Base-by-base conservation (phyloP, 1,140 invertebrate genomes). In the Drosophila aff. region DNA sequence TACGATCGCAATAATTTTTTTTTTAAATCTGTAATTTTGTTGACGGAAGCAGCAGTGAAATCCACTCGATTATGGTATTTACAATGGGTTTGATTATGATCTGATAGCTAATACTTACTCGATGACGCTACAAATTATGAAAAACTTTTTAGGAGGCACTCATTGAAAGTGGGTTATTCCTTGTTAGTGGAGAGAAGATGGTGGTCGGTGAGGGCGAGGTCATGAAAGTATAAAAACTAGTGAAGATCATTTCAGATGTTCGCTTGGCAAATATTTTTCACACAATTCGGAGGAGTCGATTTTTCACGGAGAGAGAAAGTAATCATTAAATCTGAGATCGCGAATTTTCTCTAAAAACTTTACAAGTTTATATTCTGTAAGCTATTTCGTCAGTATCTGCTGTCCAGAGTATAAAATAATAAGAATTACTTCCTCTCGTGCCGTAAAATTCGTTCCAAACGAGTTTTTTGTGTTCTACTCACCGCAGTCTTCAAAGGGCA, bases 401-500 rank as follows among this genome's bases (percentile, higher is more conserved):
- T 6, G 6, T 52, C 28, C n/a, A 21, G 6, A 18, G 11, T 28
- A 15, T 18, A 3, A 7, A 10, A 5, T 0, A 16, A 4, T 18
- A 38, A 16, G 1, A 4, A 23, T 16, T 55, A 6, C 8, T 55
- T 21, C 1, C 18, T 18, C 15, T 38, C 33, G 33, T 38, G 18
- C 6, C 9, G 13, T 21, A 2, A 11, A 31, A 23, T n/a, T 41
- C 28, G 28, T 43, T 18, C 18, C 15, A 40, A 26, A 16, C 1
- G 4, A 23, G 23, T 9, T 62, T 62, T 26, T 8, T 43, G 9
- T 2, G 16, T 9, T 31, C n/a, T 58, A 90, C 85, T 90, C 44
- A 90, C 85, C 85, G 65, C 85, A 90, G 46, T 90, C 85, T 64
- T 90, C 85, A 11, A 90, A 90, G 3, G 85, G 75, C 28, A 90